A percentile compares a stretch with the other conserved stretches of the same genome.
phyloP scores from a whole-genome alignment of 2,113 vertebrate genomes.

The Cynopterus brachyotis region DNA sequence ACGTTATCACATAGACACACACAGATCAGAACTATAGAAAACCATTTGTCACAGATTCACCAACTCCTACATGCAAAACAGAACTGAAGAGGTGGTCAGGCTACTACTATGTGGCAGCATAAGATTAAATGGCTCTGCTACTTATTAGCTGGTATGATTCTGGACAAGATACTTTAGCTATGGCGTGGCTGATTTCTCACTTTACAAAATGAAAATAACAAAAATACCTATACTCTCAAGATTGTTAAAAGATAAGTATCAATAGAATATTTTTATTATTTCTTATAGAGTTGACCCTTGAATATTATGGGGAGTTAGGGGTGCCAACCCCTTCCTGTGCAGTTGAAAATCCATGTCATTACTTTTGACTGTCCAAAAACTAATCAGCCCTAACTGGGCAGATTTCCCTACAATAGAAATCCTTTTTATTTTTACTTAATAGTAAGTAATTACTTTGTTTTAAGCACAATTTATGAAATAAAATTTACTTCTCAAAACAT shows the following conservation, averaged over 20 bases:
- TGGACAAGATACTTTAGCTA: neutral
- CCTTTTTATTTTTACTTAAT: neutral
- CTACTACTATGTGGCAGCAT: neutral
- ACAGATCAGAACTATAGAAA: neutral
- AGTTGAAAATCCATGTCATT: neutral
- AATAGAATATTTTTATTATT: neutral
- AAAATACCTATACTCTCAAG: neutral
- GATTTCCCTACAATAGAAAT: neutral
- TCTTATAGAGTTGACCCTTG: neutral
- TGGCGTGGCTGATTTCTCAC: neutral
- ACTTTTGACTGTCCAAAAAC: neutral
- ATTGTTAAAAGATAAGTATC: neutral
- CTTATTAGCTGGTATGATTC: neutral
- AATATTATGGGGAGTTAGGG: too few species aligned
- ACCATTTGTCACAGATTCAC: neutral
- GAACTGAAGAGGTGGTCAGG: neutral
- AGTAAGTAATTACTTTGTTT: neutral
- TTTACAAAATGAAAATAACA: constrained; percentile 7
- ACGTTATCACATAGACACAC: neutral
- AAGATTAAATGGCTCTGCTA: neutral
- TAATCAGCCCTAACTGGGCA: neutral
- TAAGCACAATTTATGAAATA: neutral
- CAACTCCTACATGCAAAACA: neutral
- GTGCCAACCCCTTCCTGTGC: neutral
- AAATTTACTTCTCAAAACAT: constrained; percentile 46